phyloP scores from a whole-genome alignment of 2,888 invertebrate genomes.

The Lycia hirtaria region DNA sequence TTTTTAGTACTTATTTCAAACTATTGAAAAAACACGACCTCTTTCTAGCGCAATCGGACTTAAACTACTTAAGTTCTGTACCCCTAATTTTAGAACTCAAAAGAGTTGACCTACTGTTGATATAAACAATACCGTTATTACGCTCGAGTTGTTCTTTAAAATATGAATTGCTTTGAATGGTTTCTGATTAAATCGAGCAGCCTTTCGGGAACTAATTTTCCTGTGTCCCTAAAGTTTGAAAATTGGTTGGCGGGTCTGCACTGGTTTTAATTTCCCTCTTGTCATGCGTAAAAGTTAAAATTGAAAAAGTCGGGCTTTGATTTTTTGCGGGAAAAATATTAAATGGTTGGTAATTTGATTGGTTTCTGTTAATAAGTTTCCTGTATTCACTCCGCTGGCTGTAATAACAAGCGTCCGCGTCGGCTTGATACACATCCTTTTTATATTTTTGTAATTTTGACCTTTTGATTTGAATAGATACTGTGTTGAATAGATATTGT shows the following conservation, averaged over 20 bases:
- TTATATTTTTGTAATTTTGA: neutral
- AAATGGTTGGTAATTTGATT: conserved; percentile 28
- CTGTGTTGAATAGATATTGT: too few relatives aligned
- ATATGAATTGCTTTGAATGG: conserved; percentile 31
- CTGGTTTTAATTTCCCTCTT: conserved; percentile 31
- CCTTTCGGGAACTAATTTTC: conserved; percentile 31
- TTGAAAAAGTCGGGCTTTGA: conserved; percentile 31
- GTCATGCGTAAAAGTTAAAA: conserved; percentile 34
- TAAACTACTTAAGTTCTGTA: too few relatives aligned
- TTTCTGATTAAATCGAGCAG: conserved; percentile 36
- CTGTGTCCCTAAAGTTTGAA: conserved; percentile 32
- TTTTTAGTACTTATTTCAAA: too few relatives aligned
- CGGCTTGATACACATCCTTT: neutral
- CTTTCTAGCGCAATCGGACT: too few relatives aligned
- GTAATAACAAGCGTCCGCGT: neutral
- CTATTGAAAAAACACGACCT: too few relatives aligned
- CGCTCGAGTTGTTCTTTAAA: conserved; percentile 28
- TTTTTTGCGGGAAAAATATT: conserved; percentile 26
- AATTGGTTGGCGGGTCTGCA: conserved; percentile 31
- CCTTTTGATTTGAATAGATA: neutral
- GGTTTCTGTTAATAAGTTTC: conserved; percentile 22
- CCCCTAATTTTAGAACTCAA: too few relatives aligned
- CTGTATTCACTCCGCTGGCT: conserved; percentile 1
- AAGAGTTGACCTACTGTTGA: conserved; percentile 8
- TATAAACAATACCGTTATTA: conserved; percentile 9